phyloP scores from a whole-genome alignment of 1,140 invertebrate genomes.

The Probaryconus sp. region DNA sequence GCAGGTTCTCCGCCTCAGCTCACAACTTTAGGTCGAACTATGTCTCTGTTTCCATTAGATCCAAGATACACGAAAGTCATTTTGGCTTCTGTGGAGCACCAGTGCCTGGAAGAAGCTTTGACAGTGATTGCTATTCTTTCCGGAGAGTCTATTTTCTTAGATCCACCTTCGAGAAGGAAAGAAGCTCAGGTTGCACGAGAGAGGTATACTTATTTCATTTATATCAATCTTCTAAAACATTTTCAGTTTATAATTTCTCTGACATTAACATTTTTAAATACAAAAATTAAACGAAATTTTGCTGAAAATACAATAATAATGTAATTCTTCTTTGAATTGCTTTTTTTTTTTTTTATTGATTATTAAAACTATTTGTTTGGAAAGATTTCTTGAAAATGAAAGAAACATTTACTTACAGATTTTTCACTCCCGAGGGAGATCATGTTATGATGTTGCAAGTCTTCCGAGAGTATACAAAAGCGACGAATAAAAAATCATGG shows the following conservation, averaged over 20 bases:
- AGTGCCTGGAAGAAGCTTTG: conserved; percentile 91
- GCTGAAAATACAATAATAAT: too few relatives aligned
- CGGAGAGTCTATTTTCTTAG: conserved; percentile 82
- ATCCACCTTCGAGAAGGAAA: conserved; percentile 75
- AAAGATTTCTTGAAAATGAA: too few relatives aligned
- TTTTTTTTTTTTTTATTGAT: too few relatives aligned
- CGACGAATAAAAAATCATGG: conserved; percentile 90
- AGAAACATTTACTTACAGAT: too few relatives aligned
- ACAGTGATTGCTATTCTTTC: conserved; percentile 85
- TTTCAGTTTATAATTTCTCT: too few relatives aligned
- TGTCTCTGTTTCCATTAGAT: conserved; percentile 95
- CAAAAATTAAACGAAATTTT: too few relatives aligned
- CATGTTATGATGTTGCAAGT: conserved; percentile 95
- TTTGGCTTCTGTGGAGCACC: conserved; percentile 85
- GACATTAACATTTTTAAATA: too few relatives aligned
- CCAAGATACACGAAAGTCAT: conserved; percentile 93
- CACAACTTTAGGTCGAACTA: conserved; percentile 89
- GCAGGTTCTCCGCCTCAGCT: conserved; percentile 80
- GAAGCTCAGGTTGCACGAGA: conserved; percentile 69
- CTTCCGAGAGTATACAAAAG: conserved; percentile 87
- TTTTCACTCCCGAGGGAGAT: conserved; percentile 92
- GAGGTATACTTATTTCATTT: conserved; percentile 64
- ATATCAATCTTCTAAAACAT: too few relatives aligned
- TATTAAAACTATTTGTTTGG: not conserved
- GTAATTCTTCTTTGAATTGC: too few relatives aligned